These are phyloP conservation scores for Sympetrum striolatum DNA, from an alignment of 2,888 invertebrate species.

Conservation along the genomic window DNA sequence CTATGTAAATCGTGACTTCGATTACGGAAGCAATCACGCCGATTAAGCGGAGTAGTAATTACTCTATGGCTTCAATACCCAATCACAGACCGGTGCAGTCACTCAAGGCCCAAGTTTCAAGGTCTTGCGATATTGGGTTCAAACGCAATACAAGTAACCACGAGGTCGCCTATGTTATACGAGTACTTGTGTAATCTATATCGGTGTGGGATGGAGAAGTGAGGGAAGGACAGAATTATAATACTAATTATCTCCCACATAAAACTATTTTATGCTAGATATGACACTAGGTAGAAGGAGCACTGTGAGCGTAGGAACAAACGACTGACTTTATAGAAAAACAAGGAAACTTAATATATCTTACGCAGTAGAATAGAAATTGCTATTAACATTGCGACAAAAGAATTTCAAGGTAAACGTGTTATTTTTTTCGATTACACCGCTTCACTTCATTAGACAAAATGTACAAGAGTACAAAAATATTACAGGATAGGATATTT, in stretches of 20 bases:
- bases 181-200: constrained; percentile 2
- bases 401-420: constrained; percentile 24
- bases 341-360: constrained; percentile 8
- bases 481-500: neutral
- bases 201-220: neutral
- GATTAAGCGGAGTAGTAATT: neutral
- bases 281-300: neutral
- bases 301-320: neutral
- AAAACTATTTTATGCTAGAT: neutral
- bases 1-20: constrained; percentile 22
- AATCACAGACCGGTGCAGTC: neutral
- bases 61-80: constrained; percentile 7
- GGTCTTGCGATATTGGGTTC: constrained; percentile 16
- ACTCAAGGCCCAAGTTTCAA: constrained; percentile 2
- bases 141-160: neutral
- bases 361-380: constrained; percentile 1
- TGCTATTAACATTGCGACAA: neutral
- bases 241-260: neutral
- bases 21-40: constrained; percentile 24
- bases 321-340: neutral
- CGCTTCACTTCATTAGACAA: neutral
- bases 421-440: neutral
- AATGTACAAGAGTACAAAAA: neutral
- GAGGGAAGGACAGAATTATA: neutral
- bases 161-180: neutral